A percentile compares a stretch with the other conserved stretches of the same genome.
Evolutionary conservation across 2,113 vertebrate species (phyloP).

Genomic region (Hemiprocne comata): DNA sequence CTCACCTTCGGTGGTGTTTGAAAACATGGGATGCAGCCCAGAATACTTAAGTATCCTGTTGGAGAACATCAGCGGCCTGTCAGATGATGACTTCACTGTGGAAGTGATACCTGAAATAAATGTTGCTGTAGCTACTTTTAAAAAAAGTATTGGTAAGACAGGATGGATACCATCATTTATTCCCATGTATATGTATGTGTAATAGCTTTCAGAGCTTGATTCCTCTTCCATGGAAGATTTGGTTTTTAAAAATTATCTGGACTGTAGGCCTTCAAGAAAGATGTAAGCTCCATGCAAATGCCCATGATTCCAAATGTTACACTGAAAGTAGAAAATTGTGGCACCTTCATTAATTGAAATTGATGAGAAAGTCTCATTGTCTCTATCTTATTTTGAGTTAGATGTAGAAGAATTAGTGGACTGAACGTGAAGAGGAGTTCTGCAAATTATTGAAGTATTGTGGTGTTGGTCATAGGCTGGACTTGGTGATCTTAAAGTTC

Average conservation of each 20-base stretch:
- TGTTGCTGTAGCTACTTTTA: conserved; percentile 80
- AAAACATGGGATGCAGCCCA: conserved; percentile 66
- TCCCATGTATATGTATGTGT: not conserved
- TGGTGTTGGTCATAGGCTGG: too few species aligned
- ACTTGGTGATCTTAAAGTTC: too few species aligned
- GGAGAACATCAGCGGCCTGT: conserved; percentile 74
- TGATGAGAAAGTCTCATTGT: not conserved
- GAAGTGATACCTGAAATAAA: conserved; percentile 80
- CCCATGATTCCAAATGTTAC: not conserved
- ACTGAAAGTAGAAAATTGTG: not conserved
- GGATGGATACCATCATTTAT: not conserved
- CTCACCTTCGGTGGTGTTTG: conserved; percentile 71
- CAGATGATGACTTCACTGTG: conserved; percentile 64
- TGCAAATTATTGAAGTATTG: not conserved
- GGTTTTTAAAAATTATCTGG: not conserved
- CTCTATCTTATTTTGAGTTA: not conserved
- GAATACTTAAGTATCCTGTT: conserved; percentile 75
- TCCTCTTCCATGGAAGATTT: not conserved
- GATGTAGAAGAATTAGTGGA: not conserved
- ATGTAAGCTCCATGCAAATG: not conserved
- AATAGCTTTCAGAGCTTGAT: not conserved
- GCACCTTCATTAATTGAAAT: not conserved
- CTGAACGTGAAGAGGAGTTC: not conserved
- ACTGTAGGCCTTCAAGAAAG: not conserved
- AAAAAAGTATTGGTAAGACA: conserved; percentile 73